A percentile compares a stretch with the other conserved stretches of the same genome.
phyloP scores from a whole-genome alignment of 2,797 vertebrate species.

The Schizopygopsis malacanthus region DNA sequence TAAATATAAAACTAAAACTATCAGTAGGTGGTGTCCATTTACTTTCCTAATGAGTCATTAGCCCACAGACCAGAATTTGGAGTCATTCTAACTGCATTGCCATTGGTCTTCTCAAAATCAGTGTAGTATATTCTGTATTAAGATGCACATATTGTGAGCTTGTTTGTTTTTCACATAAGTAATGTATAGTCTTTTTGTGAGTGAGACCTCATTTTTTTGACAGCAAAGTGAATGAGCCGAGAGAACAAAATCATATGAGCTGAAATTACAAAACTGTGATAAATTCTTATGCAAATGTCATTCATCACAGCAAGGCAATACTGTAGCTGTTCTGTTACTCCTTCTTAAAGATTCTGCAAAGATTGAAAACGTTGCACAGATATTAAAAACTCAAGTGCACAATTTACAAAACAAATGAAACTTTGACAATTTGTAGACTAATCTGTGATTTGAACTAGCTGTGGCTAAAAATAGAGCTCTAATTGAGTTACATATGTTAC shows the following conservation, averaged over 20 bases:
- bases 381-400: conserved; percentile 1
- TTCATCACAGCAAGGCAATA: neutral
- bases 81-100: no score
- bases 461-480: conserved; percentile 1
- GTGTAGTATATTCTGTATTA: neutral
- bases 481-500: conserved; percentile 8
- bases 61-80: no score
- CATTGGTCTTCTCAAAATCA: neutral
- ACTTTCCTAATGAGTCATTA: no score
- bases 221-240: neutral
- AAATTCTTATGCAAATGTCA: neutral
- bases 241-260: neutral
- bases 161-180: neutral
- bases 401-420: neutral
- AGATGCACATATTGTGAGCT: neutral
- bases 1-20: neutral
- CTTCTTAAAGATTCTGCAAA: conserved; percentile 11
- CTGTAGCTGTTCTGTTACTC: neutral
- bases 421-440: neutral
- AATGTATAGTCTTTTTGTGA: neutral
- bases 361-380: neutral
- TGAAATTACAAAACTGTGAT: neutral
- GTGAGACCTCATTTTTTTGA: neutral
- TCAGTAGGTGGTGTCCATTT: no score
- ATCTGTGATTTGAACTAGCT: neutral